These are phyloP conservation scores for Ptychochromis oligacanthus DNA, from an alignment of 2,113 vertebrate genomes.

Conservation along the genomic window DNA sequence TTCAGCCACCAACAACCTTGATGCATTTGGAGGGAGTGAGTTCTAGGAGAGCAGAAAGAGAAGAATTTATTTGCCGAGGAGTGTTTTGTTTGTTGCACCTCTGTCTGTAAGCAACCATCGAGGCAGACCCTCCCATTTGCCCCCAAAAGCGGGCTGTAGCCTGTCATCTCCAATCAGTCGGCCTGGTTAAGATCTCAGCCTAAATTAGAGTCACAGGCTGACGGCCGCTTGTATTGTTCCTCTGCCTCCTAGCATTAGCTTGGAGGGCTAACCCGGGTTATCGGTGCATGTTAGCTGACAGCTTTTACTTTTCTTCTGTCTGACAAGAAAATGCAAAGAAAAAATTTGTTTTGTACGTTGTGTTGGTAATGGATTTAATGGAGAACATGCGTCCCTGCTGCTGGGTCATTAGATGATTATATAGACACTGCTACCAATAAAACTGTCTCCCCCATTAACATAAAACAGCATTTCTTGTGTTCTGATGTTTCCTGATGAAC, in stretches of 20 bases:
- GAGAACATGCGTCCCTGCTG: not conserved
- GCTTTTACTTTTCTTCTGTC: not conserved
- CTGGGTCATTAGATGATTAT: not conserved
- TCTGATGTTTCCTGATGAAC: not conserved
- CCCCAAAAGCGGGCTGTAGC: slow-evolving; percentile 75
- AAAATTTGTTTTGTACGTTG: not conserved
- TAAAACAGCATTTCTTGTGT: not conserved
- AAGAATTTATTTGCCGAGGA: slow-evolving; percentile 19
- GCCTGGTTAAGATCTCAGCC: slow-evolving; percentile 80
- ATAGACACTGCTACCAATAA: not conserved
- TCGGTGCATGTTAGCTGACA: not conserved
- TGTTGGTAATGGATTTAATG: not conserved
- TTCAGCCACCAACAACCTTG: not conserved
- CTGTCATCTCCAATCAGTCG: slow-evolving; percentile 83
- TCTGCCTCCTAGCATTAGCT: slow-evolving; percentile 46
- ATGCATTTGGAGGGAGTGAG: not conserved
- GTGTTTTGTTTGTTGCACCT: slow-evolving; percentile 33
- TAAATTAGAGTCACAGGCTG: slow-evolving; percentile 70
- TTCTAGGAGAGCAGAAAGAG: not conserved
- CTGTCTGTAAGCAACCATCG: slow-evolving; percentile 37
- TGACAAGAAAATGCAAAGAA: not conserved
- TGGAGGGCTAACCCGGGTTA: not conserved
- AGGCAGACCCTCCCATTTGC: slow-evolving; percentile 40
- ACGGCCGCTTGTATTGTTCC: slow-evolving; percentile 50
- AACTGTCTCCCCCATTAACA: not conserved